Conservation (phyloP, 1,140 invertebrate genomes). For the Chironomus striatipennis region DNA sequence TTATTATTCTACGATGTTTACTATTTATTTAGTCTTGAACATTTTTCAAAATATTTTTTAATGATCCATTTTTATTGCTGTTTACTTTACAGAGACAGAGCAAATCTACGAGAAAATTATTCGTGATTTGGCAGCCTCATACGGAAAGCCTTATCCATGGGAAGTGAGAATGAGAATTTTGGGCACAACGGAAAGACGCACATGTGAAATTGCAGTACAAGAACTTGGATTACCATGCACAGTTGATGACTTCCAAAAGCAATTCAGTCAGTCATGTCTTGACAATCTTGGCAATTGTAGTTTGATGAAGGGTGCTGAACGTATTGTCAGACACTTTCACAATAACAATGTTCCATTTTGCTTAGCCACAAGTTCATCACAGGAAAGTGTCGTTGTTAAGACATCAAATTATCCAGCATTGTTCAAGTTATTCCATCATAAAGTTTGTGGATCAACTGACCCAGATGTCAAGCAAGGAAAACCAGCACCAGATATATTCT, state of each 20-base stretch:
- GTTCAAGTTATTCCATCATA: constrained; percentile 55
- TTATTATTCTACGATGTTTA: background rate
- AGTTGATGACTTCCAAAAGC: constrained; percentile 55
- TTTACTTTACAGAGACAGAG: constrained; percentile 50
- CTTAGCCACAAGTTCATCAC: constrained; percentile 70
- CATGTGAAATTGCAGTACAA: constrained; percentile 62
- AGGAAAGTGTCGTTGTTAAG: constrained; percentile 70
- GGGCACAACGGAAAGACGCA: constrained; percentile 62
- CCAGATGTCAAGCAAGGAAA: constrained; percentile 68
- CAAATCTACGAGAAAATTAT: constrained; percentile 53
- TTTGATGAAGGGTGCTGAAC: constrained; percentile 50
- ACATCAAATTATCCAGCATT: constrained; percentile 54
- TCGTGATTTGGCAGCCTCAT: constrained; percentile 50
- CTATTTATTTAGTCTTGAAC: background rate
- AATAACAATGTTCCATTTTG: constrained; percentile 58
- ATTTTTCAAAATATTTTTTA: background rate
- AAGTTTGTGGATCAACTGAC: constrained; percentile 61
- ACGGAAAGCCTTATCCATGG: constrained; percentile 63
- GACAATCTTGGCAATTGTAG: constrained; percentile 46
- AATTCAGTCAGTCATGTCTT: constrained; percentile 47
- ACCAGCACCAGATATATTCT: constrained; percentile 81
- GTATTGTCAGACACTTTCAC: constrained; percentile 56
- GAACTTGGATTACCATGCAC: constrained; percentile 61
- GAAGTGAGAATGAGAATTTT: constrained; percentile 62
- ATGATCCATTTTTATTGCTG: constrained; percentile 30